Percentiles rank a stretch among this genome's conserved stretches.
Evolutionary conservation across 1,140 invertebrate genomes (phyloP).

Genomic region (Drosophila suzukii): DNA sequence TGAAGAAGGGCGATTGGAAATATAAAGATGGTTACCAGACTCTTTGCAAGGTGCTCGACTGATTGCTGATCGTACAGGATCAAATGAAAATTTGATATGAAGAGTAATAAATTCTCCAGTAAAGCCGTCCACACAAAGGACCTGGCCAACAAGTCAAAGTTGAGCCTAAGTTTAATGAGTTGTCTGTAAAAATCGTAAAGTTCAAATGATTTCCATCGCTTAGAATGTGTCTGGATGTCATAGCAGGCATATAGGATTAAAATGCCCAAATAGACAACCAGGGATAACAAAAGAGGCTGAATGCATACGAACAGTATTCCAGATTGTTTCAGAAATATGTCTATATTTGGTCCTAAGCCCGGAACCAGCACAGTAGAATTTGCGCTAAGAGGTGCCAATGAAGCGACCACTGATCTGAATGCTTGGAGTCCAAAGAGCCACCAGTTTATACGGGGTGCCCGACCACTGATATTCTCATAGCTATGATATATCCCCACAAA

Average conservation of each 20-base stretch:
- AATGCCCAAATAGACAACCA: constrained; percentile 26
- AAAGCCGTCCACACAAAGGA: constrained; percentile 42
- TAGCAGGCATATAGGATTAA: constrained; percentile 39
- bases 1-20: constrained; percentile 30
- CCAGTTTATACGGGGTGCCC: constrained; percentile 38
- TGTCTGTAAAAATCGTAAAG: constrained; percentile 12
- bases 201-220: background rate
- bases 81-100: constrained; percentile 33
- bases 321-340: background rate
- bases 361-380: background rate
- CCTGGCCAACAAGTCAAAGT: constrained; percentile 41
- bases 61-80: constrained; percentile 20
- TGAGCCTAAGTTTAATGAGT: constrained; percentile 34
- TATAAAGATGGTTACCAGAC: background rate
- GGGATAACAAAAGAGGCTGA: constrained; percentile 33
- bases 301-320: constrained; percentile 24
- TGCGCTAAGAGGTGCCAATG: background rate
- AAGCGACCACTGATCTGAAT: background rate
- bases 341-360: rapidly evolving
- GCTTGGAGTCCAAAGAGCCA: constrained; percentile 11
- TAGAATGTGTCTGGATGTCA: background rate
- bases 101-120: background rate
- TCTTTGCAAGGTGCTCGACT: background rate
- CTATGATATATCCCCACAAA: constrained; percentile 34
- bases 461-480: constrained; percentile 8